Evolutionary conservation across 2,888 invertebrate species (phyloP), one percentile per base, ranked within the genome.

Genomic region (Minunthozetes semirufus): DNA sequence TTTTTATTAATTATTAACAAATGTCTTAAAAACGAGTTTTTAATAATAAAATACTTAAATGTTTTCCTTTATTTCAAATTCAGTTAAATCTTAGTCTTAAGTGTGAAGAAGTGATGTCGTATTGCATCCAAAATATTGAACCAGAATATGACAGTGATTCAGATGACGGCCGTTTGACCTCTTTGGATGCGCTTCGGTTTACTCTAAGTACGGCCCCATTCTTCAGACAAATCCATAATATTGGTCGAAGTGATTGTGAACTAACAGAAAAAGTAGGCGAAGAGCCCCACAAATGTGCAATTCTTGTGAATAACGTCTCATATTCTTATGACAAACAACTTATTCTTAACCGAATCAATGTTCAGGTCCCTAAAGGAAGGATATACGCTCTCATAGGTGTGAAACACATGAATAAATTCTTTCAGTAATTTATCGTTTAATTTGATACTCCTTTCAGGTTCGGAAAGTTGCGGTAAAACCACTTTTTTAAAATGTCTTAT

Each of bases 401-500:
- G 48, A 3, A 42, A 6, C 42, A 42, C 42, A 42, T 42, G 9
- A 17, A 50, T 50, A 6, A 50, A 50, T 13, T 50, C 15, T 9
- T 50, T 9, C 17, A 17, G 5, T 50, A 50, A 50, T 11, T n/a
- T 5, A 50, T 13, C 17, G 15, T 13, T 6, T 50, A 11, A n/a
- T 50, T 50, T 13, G 8, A 13, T 50, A 50, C 50, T 5, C 50
- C 17, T 11, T 50, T 19, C 19, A 61, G 61, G 74, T 22, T 71
- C 50, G n/a, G 29, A 5, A 9, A 59, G 48, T 53, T 33, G 50
- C 50, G 74, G 74, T n/a, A 74, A 74, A 59, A 42, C 53, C 19
- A 68, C 68, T 9, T 38, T 74, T 15, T 22, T 74, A 25, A 74
- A 74, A 56, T 74, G 68, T 33, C 48, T 74, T 22, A 29, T 96